phyloP scores from a whole-genome alignment of 2,113 vertebrate genomes.

The Okapia johnstoni region DNA sequence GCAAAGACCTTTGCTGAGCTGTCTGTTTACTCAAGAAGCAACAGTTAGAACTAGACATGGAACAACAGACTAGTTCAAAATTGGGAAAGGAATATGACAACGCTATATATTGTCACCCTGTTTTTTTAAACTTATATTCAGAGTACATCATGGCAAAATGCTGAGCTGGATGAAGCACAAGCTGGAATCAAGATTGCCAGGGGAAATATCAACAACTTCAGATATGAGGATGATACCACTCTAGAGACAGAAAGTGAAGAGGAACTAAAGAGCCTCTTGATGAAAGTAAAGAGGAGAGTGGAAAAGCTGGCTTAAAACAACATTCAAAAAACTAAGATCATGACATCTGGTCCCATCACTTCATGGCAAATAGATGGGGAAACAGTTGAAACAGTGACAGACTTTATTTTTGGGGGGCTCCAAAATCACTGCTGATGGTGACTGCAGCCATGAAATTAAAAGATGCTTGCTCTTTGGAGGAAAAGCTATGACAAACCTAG shows the following conservation, averaged over 20 bases:
- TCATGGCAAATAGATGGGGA: not conserved
- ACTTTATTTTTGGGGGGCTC: not conserved
- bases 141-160: not conserved
- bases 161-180: not conserved
- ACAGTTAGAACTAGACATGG: not conserved
- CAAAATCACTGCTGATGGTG: not conserved
- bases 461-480: not conserved
- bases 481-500: not conserved
- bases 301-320: not conserved
- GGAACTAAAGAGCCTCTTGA: not conserved
- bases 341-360: not conserved
- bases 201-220: not conserved
- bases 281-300: not conserved
- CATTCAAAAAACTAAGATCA: not conserved
- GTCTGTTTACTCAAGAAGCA: not conserved
- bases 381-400: not conserved
- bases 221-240: not conserved
- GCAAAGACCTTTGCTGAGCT: not conserved
- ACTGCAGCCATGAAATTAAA: not conserved
- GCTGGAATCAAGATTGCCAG: not conserved
- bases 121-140: not conserved
- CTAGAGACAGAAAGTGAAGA: not conserved
- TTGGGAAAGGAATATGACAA: not conserved
- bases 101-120: not conserved
- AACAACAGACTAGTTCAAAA: not conserved